Evolutionary conservation across 2,113 vertebrate genomes (phyloP), one percentile per base, ranked within the genome.

Genomic region (Lophius piscatorius): DNA sequence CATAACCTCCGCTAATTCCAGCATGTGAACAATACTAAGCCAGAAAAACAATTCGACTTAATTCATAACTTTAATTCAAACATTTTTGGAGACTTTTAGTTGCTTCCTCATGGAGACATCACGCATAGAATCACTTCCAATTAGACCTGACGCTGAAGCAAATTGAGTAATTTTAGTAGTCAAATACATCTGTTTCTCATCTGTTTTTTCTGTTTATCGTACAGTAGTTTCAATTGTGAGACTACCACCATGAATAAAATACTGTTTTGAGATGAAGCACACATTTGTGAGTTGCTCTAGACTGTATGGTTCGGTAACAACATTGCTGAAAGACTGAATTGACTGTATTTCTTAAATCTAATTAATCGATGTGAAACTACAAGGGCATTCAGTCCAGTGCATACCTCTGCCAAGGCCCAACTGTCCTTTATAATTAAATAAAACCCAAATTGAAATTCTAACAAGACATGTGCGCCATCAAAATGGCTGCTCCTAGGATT

Each of bases 91-190:
- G 36, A 16, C 10, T 3, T 7, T 28, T 57, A 33, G 9, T 17
- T 7, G 51, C 16, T 2, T 41, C 9, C 49, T 12, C 1, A 45
- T 5, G 16, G 8, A 10, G 2, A 22, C 59, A 60, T 63, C 22
- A 23, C 35, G 35, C 22, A 23, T 0, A 48, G 21, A 45, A 29
- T 39, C 41, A 68, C 41, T 59, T 81, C 46, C 49, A 0, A 1
- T 58, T 42, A 45, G 8, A 3, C 44, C 28, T 21, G 11, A 34
- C 20, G n/a, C 20, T 12, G 22, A 14, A 52, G 9, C 3, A 4
- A 38, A 1, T 5, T 0, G 9, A 28, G 9, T 18, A 41, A 34
- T 21, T 65, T 49, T 55, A 6, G 46, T 42, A 40, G 5, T 45
- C 39, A 51, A 64, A 70, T 31, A 8, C 9, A 18, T 9, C 4